Percentiles rank a stretch among this genome's conserved stretches.
Conservation (phyloP, 2,888 invertebrate genomes). For the Neoscelio sp. region DNA sequence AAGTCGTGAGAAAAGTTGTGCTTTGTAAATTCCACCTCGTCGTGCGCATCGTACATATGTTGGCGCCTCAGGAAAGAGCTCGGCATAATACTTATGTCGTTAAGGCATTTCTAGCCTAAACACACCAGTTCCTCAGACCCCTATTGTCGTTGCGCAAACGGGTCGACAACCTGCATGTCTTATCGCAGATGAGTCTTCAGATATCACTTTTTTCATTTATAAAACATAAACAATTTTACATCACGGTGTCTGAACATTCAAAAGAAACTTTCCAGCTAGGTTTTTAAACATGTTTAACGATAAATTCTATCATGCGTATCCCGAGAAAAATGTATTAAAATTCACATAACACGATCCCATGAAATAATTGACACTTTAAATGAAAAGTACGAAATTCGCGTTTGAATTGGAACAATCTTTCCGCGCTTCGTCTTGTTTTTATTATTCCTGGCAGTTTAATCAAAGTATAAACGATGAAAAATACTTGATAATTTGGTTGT, state of each 20-base stretch:
- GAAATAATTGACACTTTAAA: too few relatives aligned
- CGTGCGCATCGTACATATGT: slow-evolving; percentile 37
- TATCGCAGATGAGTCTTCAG: slow-evolving; percentile 46
- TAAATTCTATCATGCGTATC: too few relatives aligned
- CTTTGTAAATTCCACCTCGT: slow-evolving; percentile 26
- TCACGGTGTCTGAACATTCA: too few relatives aligned
- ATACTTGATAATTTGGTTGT: slow-evolving; percentile 39
- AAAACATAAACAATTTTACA: too few relatives aligned
- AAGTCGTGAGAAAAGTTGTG: slow-evolving; percentile 48
- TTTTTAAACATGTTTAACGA: too few relatives aligned
- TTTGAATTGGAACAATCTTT: slow-evolving; percentile 9
- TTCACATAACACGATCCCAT: too few relatives aligned
- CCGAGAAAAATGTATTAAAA: too few relatives aligned
- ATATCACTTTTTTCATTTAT: slow-evolving; percentile 11
- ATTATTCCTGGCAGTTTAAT: slow-evolving; percentile 41
- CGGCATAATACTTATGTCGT: slow-evolving; percentile 65
- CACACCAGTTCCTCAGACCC: slow-evolving; percentile 64
- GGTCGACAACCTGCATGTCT: slow-evolving; percentile 47
- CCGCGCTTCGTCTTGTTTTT: slow-evolving; percentile 14
- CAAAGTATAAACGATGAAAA: slow-evolving; percentile 44
- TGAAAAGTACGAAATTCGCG: too few relatives aligned
- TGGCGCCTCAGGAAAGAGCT: slow-evolving; percentile 63
- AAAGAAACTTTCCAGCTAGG: too few relatives aligned
- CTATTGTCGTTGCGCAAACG: slow-evolving; percentile 49
- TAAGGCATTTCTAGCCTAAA: slow-evolving; percentile 71